These are phyloP conservation scores for Noctua janthina DNA, from an alignment of 2,888 invertebrate species.

Conservation along the genomic window DNA sequence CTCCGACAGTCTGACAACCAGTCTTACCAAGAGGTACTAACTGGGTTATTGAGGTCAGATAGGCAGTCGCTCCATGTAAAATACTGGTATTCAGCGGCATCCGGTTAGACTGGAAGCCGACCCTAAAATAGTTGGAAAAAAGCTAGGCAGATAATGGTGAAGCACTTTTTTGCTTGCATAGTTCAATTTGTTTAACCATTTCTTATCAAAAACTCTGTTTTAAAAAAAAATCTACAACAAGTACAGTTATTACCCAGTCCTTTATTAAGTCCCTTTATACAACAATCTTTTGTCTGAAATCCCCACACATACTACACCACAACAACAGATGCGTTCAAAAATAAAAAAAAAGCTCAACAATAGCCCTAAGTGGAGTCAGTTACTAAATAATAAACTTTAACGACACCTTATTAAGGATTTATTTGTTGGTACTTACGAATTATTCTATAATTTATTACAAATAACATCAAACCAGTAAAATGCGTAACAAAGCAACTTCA, in stretches of 20 bases:
- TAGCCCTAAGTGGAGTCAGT: constrained; percentile 86
- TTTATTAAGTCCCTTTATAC: neutral
- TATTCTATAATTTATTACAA: constrained; percentile 89
- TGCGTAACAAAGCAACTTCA: constrained; percentile 76
- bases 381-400: constrained; percentile 86
- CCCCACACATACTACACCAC: constrained; percentile 68
- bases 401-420: constrained; percentile 89
- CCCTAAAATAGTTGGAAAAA: too few relatives aligned
- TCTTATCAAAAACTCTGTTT: neutral
- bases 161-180: neutral
- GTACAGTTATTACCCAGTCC: neutral
- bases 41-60: too few relatives aligned
- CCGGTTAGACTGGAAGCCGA: too few relatives aligned
- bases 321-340: constrained; percentile 71
- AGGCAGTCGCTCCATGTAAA: too few relatives aligned
- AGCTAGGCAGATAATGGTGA: too few relatives aligned
- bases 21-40: too few relatives aligned
- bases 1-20: too few relatives aligned
- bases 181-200: neutral
- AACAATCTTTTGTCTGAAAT: constrained; percentile 63
- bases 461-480: constrained; percentile 80
- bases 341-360: constrained; percentile 83
- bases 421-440: constrained; percentile 87
- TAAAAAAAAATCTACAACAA: neutral
- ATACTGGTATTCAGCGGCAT: too few relatives aligned